Base-by-base conservation (phyloP, 2,113 vertebrate genomes). In the Pterocles gutturalis region DNA sequence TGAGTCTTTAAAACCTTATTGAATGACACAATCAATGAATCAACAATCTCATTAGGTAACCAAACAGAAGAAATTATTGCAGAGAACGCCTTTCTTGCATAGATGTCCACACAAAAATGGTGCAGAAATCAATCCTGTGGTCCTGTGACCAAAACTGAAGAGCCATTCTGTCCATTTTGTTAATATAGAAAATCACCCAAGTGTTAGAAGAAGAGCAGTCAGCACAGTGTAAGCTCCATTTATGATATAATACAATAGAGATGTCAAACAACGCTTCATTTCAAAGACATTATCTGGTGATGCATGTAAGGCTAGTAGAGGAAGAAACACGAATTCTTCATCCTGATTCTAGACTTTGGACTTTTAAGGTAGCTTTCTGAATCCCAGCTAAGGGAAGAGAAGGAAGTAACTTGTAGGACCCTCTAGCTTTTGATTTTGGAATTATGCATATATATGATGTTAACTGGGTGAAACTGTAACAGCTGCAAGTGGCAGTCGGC, bases 11-110 rank as follows among this genome's bases (percentile, higher is more conserved):
- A 88, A 89, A 96, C 67, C 45, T 84, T 87, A 92, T 33, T 66
- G 76, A 91, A 79, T 45, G 46, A 61, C 72, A 67, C 28, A 83
- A 53, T 87, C 38, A 69, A 81, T 88, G 94, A 87, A 93, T 62
- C 66, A 89, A 72, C 55, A 76, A 60, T 75, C 29, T 93, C 49
- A 58, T 80, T 83, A 92, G 73, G 64, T 83, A 65, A 78, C 41
- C 20, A 90, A 90, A 87, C 38, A 78, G 80, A 91, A 93, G 43
- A 89, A 94, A 86, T 93, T 80, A 90, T 58, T 90, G 29, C 87
- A 84, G 55, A 61, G 25, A 93, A n/a, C 70, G 11, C 28, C 25
- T 66, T 96, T 62, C 62, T 81, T 83, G 88, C 71, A 78, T 49
- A 92, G 60, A 87, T 67, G 24, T 58, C 87, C 31, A 24, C 69